Percentiles rank a stretch among this genome's conserved stretches.
Conservation (phyloP, 1,140 invertebrate genomes). For the Hydropsyche tenuis region DNA sequence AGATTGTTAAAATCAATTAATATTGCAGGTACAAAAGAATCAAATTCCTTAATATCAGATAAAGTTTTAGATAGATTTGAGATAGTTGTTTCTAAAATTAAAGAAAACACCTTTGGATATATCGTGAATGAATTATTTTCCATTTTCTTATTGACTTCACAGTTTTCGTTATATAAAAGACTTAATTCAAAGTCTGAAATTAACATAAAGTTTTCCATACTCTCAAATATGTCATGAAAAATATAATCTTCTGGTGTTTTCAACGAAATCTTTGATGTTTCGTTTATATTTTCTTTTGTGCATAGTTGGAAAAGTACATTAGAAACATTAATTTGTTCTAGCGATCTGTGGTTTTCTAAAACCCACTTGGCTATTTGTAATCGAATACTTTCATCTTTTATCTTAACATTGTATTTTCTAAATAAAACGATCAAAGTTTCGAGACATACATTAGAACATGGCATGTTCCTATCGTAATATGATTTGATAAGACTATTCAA, state of each 20-base stretch:
- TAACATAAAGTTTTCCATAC: constrained; percentile 53
- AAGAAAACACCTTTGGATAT: neutral
- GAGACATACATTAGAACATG: constrained; percentile 28
- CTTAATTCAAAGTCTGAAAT: constrained; percentile 54
- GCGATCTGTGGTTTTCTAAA: constrained; percentile 2
- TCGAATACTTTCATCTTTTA: constrained; percentile 33
- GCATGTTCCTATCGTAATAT: constrained; percentile 41
- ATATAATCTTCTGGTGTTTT: constrained; percentile 26
- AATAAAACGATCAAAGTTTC: constrained; percentile 33
- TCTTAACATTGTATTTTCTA: constrained; percentile 36
- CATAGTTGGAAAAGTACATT: constrained; percentile 39
- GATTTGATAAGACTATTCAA: constrained; percentile 40
- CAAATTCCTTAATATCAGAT: neutral
- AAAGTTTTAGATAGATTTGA: neutral
- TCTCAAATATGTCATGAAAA: constrained; percentile 56
- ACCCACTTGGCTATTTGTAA: constrained; percentile 43
- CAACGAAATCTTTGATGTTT: neutral
- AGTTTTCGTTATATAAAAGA: constrained; percentile 13
- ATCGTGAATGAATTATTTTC: neutral
- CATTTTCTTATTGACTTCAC: neutral
- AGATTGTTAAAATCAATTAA: constrained; percentile 32
- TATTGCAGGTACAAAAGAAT: neutral
- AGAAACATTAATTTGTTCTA: neutral
- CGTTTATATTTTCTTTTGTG: constrained; percentile 35
- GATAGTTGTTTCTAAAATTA: neutral